A percentile compares a stretch with the other conserved stretches of the same genome.
Conservation (phyloP, 2,797 vertebrate species). For the Cynopterus sphinx region DNA sequence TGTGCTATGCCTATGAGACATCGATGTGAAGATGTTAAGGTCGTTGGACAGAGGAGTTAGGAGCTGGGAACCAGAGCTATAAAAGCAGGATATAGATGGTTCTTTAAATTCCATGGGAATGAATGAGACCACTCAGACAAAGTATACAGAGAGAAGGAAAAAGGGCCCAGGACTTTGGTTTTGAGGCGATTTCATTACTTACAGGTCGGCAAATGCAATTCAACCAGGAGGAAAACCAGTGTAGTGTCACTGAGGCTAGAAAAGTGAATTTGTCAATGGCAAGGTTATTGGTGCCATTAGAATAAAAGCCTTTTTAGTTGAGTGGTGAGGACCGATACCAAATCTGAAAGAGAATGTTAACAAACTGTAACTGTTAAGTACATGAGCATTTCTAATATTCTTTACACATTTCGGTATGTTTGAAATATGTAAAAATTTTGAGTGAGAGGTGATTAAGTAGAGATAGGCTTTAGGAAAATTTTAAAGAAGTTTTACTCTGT, state of each 20-base stretch:
- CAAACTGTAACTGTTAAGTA: background rate
- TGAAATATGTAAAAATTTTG: background rate
- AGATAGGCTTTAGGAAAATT: background rate
- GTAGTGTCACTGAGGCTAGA: background rate
- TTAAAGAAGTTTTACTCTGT: constrained; percentile 21
- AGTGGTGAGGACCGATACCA: background rate
- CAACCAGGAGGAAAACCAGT: background rate
- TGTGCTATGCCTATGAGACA: background rate
- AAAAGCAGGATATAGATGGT: background rate
- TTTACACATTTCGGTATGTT: background rate
- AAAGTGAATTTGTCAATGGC: background rate
- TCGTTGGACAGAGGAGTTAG: background rate
- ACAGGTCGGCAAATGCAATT: background rate
- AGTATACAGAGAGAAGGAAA: background rate
- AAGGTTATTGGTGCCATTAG: background rate
- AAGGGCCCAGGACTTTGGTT: background rate
- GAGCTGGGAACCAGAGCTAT: background rate
- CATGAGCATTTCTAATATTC: background rate
- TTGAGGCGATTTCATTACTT: background rate
- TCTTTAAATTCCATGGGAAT: background rate
- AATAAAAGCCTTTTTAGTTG: background rate
- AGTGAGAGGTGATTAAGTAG: background rate
- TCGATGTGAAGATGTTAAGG: background rate
- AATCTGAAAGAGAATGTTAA: background rate
- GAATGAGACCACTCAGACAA: background rate